phyloP scores from a whole-genome alignment of 2,113 vertebrate genomes.

The Fregetta grallaria region DNA sequence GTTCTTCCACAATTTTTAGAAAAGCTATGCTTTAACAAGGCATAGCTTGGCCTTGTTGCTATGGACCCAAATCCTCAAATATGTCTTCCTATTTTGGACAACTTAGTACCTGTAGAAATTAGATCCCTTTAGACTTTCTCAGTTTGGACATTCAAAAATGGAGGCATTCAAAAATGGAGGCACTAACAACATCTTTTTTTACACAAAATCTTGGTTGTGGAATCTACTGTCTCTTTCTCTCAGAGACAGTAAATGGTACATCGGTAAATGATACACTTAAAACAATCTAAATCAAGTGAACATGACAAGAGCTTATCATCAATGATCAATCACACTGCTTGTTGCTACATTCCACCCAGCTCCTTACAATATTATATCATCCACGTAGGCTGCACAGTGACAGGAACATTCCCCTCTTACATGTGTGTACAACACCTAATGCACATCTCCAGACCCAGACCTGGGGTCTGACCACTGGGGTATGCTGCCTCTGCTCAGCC shows the following conservation, averaged over 20 bases:
- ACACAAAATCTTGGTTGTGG: not conserved
- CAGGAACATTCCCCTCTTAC: not conserved
- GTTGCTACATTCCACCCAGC: slow-evolving; percentile 53
- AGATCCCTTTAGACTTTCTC: not conserved
- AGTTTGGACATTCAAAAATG: no score
- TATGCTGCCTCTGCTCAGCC: not conserved
- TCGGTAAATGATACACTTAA: slow-evolving; percentile 40
- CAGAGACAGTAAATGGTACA: slow-evolving; percentile 26
- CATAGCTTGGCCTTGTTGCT: not conserved
- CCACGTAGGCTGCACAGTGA: not conserved
- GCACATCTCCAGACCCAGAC: not conserved
- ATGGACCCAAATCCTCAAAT: not conserved
- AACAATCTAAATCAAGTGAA: slow-evolving; percentile 63
- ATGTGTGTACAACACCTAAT: not conserved
- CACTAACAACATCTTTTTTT: not conserved
- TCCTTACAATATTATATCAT: slow-evolving; percentile 59
- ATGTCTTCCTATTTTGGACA: not conserved
- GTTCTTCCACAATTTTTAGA: not conserved
- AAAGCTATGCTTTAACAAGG: not conserved
- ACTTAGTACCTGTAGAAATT: not conserved
- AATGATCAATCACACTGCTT: slow-evolving; percentile 56
- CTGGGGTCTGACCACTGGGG: not conserved
- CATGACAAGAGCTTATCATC: slow-evolving; percentile 64
- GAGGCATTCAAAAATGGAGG: not conserved
- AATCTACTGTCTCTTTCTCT: not conserved